phyloP scores from a whole-genome alignment of 2,888 invertebrate genomes.

The Meliscaeva auricollis region DNA sequence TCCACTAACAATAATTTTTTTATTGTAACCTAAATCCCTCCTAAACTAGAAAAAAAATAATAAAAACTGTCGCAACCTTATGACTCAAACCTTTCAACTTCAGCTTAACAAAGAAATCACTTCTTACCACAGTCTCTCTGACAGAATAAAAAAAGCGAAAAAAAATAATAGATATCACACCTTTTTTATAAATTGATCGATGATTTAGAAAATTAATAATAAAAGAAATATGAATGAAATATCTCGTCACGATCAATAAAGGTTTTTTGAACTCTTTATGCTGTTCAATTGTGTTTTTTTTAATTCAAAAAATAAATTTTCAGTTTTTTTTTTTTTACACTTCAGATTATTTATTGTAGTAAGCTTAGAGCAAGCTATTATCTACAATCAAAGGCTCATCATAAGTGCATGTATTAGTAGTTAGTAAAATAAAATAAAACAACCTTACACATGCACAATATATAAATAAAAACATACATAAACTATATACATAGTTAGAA shows the following conservation, averaged over 20 bases:
- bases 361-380: no score
- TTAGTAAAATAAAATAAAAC: no score
- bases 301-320: conserved; percentile 18
- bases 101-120: conserved; percentile 40
- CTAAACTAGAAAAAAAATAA: conserved; percentile 2
- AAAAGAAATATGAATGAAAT: conserved; percentile 27
- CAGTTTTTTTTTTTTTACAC: background rate
- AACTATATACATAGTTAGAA: no score
- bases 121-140: conserved; percentile 7
- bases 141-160: conserved; percentile 5
- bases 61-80: conserved; percentile 47
- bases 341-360: no score
- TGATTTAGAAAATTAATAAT: conserved; percentile 26
- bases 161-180: conserved; percentile 43
- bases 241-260: conserved; percentile 26
- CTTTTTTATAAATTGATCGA: conserved; percentile 59
- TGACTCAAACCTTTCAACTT: conserved; percentile 42
- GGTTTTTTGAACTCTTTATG: conserved; percentile 7
- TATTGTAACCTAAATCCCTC: conserved; percentile 15
- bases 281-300: conserved; percentile 16
- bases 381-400: no score
- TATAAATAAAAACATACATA: no score
- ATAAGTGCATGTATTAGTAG: no score
- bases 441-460: no score
- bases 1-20: conserved; percentile 8